Base-by-base conservation (phyloP, 2,888 invertebrate genomes). In the Amphipyra tragopoginis region DNA sequence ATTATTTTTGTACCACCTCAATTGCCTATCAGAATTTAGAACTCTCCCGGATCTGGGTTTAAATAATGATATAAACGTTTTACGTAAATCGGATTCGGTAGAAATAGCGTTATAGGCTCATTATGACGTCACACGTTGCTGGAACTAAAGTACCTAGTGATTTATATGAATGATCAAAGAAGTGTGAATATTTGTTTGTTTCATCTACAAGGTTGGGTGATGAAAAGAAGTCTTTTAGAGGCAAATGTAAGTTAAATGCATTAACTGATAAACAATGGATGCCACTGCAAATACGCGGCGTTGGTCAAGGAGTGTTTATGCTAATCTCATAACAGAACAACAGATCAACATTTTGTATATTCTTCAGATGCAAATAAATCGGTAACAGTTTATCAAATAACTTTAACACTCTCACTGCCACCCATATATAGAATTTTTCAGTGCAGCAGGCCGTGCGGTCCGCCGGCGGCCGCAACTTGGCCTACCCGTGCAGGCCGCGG, bases 1-100 rank as follows among this genome's bases (percentile, higher is more conserved):
- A 26, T 33, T 42, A 65, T 64, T 75, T 69, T 64, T 45, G 47
- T 26, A 48, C 21, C 29, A 42, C 10, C 21, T 48, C 44, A 45
- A 45, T 49, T 38, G 15, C 8, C 44, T 29, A 29, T 48, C 29
- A 29, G 29, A 29, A 29, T 7, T 29, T 8, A 21, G 29, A 56
- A 39, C 7, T 42, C 14, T 14, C 64, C 76, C 64, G 66, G 62
- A 73, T 70, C 34, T 72, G 38, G 7, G 38, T 58, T 57, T 49
- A 61, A 71, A 64, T 77, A 65, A 62, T 64, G 39, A 44, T 56
- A 45, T 50, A 61, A 70, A 68, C 58, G 53, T 54, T 58, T 68
- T 62, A 71, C 71, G 67, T 56, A 44, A 56, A 63, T 53, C 47
- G 5, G 47, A 29, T 33, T 62, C 47, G 52, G 21, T 57, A 9